A percentile compares a stretch with the other conserved stretches of the same genome.
These are phyloP conservation scores for Eufriesea mexicana DNA, from an alignment of 1,140 invertebrate species.

Conservation along the genomic window DNA sequence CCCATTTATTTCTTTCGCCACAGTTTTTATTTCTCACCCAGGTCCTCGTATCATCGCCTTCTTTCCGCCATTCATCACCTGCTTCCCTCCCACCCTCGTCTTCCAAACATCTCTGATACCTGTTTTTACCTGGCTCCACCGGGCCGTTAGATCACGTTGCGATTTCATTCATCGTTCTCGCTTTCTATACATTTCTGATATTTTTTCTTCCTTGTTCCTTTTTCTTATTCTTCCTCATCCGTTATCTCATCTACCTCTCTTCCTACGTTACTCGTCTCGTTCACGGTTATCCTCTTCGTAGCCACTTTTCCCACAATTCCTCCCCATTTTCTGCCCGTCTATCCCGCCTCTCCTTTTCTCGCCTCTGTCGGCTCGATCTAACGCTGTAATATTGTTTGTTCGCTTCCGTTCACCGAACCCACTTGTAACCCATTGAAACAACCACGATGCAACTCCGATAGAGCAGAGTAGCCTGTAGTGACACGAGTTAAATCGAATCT, in stretches of 20 bases:
- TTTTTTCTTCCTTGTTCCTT: neutral
- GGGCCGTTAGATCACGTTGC: neutral
- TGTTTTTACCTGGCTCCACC: too few species aligned
- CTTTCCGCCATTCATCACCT: too few species aligned
- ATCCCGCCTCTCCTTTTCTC: neutral
- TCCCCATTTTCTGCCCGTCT: too few species aligned
- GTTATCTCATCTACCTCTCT: neutral
- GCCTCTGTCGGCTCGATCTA: neutral
- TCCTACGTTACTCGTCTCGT: neutral
- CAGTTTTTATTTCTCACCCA: too few species aligned
- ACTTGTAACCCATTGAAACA: conserved; percentile 28
- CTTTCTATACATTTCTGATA: too few species aligned
- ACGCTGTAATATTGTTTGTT: conserved; percentile 13
- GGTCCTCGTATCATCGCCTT: too few species aligned
- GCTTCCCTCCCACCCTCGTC: too few species aligned
- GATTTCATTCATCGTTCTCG: neutral
- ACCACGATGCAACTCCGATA: conserved; percentile 11
- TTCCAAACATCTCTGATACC: too few species aligned
- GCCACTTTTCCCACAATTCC: neutral
- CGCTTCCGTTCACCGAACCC: conserved; percentile 8
- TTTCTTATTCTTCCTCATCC: neutral
- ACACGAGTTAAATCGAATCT: conserved; percentile 21
- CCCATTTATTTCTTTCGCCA: too few species aligned
- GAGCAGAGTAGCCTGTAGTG: neutral
- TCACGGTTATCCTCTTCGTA: too few species aligned